Evolutionary conservation across 2,888 invertebrate genomes (phyloP), one percentile per base, ranked within the genome.

Genomic region (Scrobipalpa costella): DNA sequence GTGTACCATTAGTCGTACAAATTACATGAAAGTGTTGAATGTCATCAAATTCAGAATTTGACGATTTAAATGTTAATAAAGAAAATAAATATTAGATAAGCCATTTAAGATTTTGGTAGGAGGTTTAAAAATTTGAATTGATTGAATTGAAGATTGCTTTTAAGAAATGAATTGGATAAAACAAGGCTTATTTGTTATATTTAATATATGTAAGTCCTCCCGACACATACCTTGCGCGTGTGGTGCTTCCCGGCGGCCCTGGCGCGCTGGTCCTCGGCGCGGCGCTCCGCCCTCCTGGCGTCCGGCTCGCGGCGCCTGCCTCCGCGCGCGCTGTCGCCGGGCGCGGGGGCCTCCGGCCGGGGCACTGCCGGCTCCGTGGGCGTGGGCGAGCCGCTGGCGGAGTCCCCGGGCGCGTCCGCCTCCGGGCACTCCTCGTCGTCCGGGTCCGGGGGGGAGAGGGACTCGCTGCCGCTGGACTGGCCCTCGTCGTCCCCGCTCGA

Each of bases 401-500:
- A 68, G 62, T 11, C 15, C 11, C 9, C 5, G 36, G 36, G 36
- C 17, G 57, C 34, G 6, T 65, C 66, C 52, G 67, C 34, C 7
- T 65, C 66, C 49, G 67, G 66, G 15, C 65, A 67, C 55, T 64
- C 72, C 57, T 73, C 72, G 60, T 69, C 69, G 13, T 64, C 68
- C 33, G 69, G 65, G 6, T 74, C 76, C 49, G 81, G 27, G 2
- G 27, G 27, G 2, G 27, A 27, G 2, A 27, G 81, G 33, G 68
- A 73, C 64, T 79, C 80, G 34, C 77, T 77, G 67, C 76, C 81
- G 64, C 71, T 73, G 70, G 70, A 44, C 66, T 70, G 52, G 66
- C 73, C 66, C 2, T 44, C 44, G 44, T 44, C 44, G n/a, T 44
- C 44, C 6, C 44, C 44, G 44, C 44, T 44, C 1, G 44, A 44